Conservation (phyloP, 2,113 vertebrate species). For the Siphamia tubifer region DNA sequence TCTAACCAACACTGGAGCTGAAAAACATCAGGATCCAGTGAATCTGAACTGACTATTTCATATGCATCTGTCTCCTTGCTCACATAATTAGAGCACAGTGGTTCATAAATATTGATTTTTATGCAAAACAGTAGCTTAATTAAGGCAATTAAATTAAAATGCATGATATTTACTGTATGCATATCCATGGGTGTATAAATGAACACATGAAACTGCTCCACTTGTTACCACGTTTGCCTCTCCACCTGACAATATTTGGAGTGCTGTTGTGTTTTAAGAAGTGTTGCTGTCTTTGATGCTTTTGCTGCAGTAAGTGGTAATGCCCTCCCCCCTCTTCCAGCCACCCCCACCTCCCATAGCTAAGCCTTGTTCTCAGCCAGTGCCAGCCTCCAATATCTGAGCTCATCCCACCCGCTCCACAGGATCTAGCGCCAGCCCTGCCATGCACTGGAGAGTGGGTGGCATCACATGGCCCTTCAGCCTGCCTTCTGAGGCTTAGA, state of each 20-base stretch:
- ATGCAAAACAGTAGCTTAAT: constrained; percentile 29
- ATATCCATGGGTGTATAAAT: neutral
- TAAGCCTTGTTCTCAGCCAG: constrained; percentile 64
- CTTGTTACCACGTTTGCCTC: constrained; percentile 1
- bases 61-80: constrained; percentile 37
- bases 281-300: constrained; percentile 40
- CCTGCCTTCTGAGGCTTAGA: constrained; percentile 51
- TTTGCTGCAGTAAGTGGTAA: constrained; percentile 40
- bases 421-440: constrained; percentile 53
- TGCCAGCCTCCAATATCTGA: constrained; percentile 71
- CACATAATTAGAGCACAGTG: constrained; percentile 30
- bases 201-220: no score
- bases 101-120: constrained; percentile 58
- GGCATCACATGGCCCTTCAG: constrained; percentile 69
- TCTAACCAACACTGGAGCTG: constrained; percentile 23
- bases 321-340: neutral
- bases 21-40: constrained; percentile 28
- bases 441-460: constrained; percentile 63
- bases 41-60: constrained; percentile 39
- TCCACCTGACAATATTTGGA: constrained; percentile 37
- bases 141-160: constrained; percentile 32
- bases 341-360: constrained; percentile 28
- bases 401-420: constrained; percentile 61
- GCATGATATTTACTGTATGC: neutral
- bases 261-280: constrained; percentile 28